Evolutionary conservation across 2,797 vertebrate genomes (phyloP), one percentile per base, ranked within the genome.

Genomic region (Sarcoramphus papa): DNA sequence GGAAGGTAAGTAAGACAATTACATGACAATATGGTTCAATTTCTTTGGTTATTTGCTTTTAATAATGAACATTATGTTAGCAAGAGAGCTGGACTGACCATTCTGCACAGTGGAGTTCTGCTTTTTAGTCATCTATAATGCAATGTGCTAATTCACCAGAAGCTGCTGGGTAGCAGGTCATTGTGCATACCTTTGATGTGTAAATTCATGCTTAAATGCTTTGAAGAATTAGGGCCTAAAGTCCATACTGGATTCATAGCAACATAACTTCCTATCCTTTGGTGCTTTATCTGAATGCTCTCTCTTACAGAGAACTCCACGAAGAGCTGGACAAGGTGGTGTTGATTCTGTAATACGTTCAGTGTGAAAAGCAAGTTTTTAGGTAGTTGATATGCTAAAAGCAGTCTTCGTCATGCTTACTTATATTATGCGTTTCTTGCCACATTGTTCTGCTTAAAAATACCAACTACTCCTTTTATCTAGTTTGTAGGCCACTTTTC

Each of bases 141-240:
- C 45, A 83, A 63, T 25, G 60, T 74, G 51, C 20, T 82, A 90
- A 85, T 91, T 79, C 45, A 83, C 53, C 56, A 88, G 60, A 70
- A 93, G 68, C 0, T 85, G 48, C 78, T 83, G 82, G 59, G 51
- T 48, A 90, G 76, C 31, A 85, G 78, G 85, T 92, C 78, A 57
- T 8, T 51, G 60, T 60, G 40, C n/a, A 59, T 85, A 59, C n/a
- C 70, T 95, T 92, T 93, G 93, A 95, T 92, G 78, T 92, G 91
- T 47, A 95, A 97, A 93, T 97, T 90, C 37, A 79, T 27, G 51
- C 50, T 72, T 93, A 96, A 92, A 90, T 48, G 41, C 65, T 92
- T 94, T 62, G 81, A 91, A 89, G 56, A 93, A 54, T 53, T 62
- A 87, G 30, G 54, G 57, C 4, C 47, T 85, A 24, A 51, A 87